phyloP scores from a whole-genome alignment of 2,113 vertebrate species.

The Pelecanus crispus region DNA sequence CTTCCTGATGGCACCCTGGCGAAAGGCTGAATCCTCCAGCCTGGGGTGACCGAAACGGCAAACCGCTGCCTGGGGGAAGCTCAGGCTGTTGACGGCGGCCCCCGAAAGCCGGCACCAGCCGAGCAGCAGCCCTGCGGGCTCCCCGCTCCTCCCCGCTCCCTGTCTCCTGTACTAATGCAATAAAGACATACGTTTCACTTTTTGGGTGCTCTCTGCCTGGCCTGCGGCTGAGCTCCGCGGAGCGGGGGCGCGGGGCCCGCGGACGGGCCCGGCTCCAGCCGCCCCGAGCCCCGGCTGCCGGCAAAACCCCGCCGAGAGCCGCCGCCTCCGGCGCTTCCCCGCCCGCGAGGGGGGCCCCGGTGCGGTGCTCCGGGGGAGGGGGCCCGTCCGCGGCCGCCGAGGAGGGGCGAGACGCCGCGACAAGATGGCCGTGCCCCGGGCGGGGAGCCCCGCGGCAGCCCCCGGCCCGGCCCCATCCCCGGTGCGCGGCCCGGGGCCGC shows the following conservation, averaged over 20 bases:
- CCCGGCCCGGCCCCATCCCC: background rate
- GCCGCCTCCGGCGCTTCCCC: background rate
- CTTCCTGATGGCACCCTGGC: background rate
- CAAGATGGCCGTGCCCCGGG: background rate
- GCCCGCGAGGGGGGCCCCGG: background rate
- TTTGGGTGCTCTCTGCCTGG: accelerated
- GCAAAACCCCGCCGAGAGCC: no score
- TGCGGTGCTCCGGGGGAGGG: no score
- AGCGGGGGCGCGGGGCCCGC: no score
- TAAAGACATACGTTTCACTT: background rate
- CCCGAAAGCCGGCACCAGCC: background rate
- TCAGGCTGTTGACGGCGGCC: background rate
- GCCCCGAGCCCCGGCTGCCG: background rate
- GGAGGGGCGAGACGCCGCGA: background rate
- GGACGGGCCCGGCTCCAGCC: background rate
- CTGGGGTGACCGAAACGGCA: accelerated
- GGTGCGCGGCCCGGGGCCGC: background rate
- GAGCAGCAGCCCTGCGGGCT: background rate
- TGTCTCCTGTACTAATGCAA: background rate
- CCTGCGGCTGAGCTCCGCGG: background rate
- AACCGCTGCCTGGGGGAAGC: background rate
- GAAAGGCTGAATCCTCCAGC: no score
- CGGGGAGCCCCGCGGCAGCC: background rate
- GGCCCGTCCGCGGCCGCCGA: background rate
- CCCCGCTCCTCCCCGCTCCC: background rate